Conservation (phyloP, 1,140 invertebrate species). For the Bombus confusus region DNA sequence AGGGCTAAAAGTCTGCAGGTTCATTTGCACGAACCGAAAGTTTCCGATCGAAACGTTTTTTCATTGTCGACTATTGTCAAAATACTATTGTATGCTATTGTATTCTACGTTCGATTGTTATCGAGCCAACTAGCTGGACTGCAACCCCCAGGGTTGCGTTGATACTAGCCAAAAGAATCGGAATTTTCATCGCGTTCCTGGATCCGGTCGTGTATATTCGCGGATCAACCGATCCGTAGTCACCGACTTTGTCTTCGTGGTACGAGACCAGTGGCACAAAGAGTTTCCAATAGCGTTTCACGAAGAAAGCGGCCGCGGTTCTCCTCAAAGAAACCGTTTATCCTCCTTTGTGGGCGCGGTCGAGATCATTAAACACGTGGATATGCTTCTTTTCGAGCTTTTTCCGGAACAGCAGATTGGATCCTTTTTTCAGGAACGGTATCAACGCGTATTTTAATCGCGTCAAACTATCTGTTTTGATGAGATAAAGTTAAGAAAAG, state of each 20-base stretch:
- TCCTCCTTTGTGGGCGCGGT: constrained; percentile 2
- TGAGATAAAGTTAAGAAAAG: not conserved
- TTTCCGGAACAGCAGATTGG: not conserved
- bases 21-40: not conserved
- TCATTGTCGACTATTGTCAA: not conserved
- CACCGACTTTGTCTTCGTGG: constrained; percentile 32
- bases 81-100: not conserved
- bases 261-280: constrained; percentile 36
- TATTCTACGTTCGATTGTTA: not conserved
- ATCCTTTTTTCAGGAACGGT: not conserved
- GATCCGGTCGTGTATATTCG: not conserved
- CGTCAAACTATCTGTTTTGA: not conserved
- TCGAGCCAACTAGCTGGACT: not conserved
- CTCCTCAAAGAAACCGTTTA: constrained; percentile 47
- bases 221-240: constrained; percentile 39
- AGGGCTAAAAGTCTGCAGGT: not conserved
- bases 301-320: constrained; percentile 50
- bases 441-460: not conserved
- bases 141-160: not conserved
- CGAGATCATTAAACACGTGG: constrained; percentile 34
- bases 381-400: constrained; percentile 4
- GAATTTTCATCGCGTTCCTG: constrained; percentile 8
- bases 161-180: not conserved
- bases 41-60: not conserved
- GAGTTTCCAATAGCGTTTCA: constrained; percentile 63